phyloP scores from a whole-genome alignment of 2,113 vertebrate genomes.

The Notarius quadriscutis region DNA sequence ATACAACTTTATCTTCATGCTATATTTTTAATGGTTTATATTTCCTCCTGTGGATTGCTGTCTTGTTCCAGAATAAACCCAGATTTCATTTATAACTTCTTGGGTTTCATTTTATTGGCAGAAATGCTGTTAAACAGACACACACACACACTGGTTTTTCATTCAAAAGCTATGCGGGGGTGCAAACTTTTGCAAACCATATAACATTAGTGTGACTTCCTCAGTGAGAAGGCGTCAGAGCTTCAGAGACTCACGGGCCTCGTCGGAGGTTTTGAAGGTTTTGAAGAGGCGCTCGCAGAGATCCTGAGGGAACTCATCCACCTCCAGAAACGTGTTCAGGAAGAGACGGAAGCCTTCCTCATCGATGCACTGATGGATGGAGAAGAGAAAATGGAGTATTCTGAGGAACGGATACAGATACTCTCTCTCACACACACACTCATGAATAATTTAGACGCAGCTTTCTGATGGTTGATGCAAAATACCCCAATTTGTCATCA shows the following conservation, averaged over 20 bases:
- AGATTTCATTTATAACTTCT: background rate
- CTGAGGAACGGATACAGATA: background rate
- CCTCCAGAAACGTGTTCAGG: conserved; percentile 84
- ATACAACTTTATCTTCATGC: background rate
- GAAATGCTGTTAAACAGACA: background rate
- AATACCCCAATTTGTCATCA: background rate
- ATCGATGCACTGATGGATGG: conserved; percentile 73
- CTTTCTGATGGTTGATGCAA: background rate
- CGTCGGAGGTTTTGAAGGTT: conserved; percentile 78
- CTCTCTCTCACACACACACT: background rate
- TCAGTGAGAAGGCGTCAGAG: background rate
- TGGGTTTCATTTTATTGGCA: background rate
- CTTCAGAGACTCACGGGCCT: conserved; percentile 58
- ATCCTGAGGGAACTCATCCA: conserved; percentile 74
- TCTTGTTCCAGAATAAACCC: background rate
- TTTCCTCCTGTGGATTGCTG: background rate
- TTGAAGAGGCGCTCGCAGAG: conserved; percentile 81
- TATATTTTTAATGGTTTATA: background rate
- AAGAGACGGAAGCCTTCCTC: conserved; percentile 80
- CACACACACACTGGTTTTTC: background rate
- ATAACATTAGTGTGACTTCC: background rate
- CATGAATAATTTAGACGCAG: background rate
- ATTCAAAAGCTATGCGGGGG: background rate
- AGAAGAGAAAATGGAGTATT: conserved; percentile 1
- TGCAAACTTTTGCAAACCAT: background rate